Evolutionary conservation across 2,113 vertebrate species (phyloP), one percentile per base, ranked within the genome.

Genomic region (Prolemur simus): DNA sequence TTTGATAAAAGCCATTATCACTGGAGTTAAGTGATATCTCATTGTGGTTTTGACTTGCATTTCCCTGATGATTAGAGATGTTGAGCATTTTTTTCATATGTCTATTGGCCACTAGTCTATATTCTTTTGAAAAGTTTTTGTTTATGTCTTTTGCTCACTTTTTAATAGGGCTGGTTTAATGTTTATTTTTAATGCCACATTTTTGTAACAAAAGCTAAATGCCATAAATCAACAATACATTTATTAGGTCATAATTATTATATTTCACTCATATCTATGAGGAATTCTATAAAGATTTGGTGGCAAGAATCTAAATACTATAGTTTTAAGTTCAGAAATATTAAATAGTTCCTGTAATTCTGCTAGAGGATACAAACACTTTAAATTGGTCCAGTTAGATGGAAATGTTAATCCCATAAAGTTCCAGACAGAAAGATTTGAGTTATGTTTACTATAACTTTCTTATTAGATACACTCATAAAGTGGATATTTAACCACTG

Each of bases 251-350:
- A 21, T 20, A 74, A 34, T 87, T 56, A 93, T 71, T 91, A 76
- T 39, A 2, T 34, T 49, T 47, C 32, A 76, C 45, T 45, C 32
- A 49, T 27, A 84, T 83, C 93, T 45, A 73, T 76, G 49, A 68
- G 17, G n/a, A 89, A 68, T 74, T 4, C 8, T 63, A 42, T 21
- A 64, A 69, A 82, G 23, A 58, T 49, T 63, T 21, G 13, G 42
- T 49, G 27, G 17, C 29, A 58, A 12, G 32, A 87, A 71, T 74
- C 37, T 60, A 66, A 81, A 71, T n/a, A 15, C 3, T 13, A 29
- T 54, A 45, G n/a, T 90, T 94, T 90, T 83, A 92, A 94, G 23
- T 87, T 71, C 20, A 89, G 89, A 45, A 80, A 60, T 6, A 84
- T 73, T 85, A 49, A 77, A 60, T 5, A n/a, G 47, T 68, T 82